Percentiles rank a stretch among this genome's conserved stretches.
Evolutionary conservation across 2,888 invertebrate genomes (phyloP).

Genomic region (Girardia tigrina): DNA sequence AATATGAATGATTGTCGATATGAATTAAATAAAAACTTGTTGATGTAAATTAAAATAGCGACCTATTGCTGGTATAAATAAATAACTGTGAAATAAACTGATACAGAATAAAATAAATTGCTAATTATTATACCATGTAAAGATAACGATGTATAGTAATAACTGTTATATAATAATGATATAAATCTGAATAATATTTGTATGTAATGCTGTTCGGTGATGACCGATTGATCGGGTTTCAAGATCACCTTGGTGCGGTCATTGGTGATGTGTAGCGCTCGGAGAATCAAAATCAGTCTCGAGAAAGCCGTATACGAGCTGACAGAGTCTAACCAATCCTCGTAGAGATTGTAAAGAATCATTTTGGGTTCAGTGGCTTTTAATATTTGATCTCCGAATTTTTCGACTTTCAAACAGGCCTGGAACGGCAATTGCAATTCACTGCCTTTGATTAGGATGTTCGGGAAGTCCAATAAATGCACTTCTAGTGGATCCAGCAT

Average conservation of each 20-base stretch:
- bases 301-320: conserved; percentile 98
- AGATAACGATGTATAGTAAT: too few relatives aligned
- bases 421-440: conserved; percentile 90
- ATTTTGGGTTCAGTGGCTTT: conserved; percentile 99
- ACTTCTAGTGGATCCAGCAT: conserved; percentile 99
- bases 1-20: too few relatives aligned
- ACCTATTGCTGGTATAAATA: too few relatives aligned
- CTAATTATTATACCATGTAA: too few relatives aligned
- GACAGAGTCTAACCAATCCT: conserved; percentile 97
- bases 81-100: too few relatives aligned
- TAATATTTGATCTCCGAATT: conserved; percentile 92
- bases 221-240: conserved; percentile 95
- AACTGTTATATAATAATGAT: too few relatives aligned
- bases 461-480: conserved; percentile 97
- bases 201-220: too few relatives aligned
- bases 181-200: too few relatives aligned
- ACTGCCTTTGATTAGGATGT: conserved; percentile 94
- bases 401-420: conserved; percentile 88
- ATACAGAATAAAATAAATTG: too few relatives aligned
- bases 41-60: too few relatives aligned
- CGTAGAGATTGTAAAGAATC: conserved; percentile 96
- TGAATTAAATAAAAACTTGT: too few relatives aligned
- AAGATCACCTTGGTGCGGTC: conserved; percentile 93
- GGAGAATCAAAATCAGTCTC: conserved; percentile 79
- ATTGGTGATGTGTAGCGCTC: conserved; percentile 94